Conservation (phyloP, 2,113 vertebrate genomes). For the Laterallus jamaicensis region DNA sequence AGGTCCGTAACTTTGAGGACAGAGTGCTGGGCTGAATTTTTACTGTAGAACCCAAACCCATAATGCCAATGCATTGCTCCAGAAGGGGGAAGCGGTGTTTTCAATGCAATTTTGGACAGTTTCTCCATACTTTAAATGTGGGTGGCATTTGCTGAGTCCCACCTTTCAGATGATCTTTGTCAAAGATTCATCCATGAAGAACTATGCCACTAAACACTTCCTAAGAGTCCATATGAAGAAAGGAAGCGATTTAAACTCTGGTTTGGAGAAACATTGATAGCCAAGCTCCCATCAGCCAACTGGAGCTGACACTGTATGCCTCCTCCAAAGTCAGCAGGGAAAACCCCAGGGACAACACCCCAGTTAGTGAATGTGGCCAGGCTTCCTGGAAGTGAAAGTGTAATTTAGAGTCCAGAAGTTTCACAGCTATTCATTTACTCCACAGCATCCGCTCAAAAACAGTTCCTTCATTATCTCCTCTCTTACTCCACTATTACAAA, state of each 20-base stretch:
- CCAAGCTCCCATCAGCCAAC: not conserved
- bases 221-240: not conserved
- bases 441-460: not conserved
- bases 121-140: not conserved
- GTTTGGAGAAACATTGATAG: not conserved
- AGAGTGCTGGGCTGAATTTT: fast-evolving
- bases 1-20: not conserved
- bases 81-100: not conserved
- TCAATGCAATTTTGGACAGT: not conserved
- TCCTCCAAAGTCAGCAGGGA: not conserved
- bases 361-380: not conserved
- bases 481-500: not conserved
- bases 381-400: not conserved
- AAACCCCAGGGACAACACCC: not conserved
- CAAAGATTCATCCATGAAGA: not conserved
- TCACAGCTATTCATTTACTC: not conserved
- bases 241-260: not conserved
- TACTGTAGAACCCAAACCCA: not conserved
- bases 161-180: not conserved
- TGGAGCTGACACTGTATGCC: not conserved
- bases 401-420: not conserved
- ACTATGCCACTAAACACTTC: not conserved
- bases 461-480: not conserved
- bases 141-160: not conserved
- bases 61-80: not conserved